Evolutionary conservation across 2,113 vertebrate genomes (phyloP), one percentile per base, ranked within the genome.

Genomic region (Deroptyus accipitrinus): DNA sequence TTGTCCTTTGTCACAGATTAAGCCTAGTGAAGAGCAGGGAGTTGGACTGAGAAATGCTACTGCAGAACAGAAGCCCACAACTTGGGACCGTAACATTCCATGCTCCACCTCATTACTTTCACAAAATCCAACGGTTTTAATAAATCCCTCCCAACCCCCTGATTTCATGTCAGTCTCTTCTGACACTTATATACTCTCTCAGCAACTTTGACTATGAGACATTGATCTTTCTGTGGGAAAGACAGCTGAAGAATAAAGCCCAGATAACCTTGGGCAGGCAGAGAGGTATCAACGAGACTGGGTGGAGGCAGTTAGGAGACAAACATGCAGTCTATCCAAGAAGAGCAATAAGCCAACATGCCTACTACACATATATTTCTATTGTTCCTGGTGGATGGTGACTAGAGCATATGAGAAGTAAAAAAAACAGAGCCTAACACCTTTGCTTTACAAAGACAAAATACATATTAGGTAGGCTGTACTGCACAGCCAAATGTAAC

Each of bases 401-500:
- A 83, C 80, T 62, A 83, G 6, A 86, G 11, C 8, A 37, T 23
- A 52, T 6, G 14, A 8, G 31, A 86, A 70, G 22, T 49, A 44
- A 86, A 83, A 86, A 57, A 78, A 51, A 0, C 9, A 67, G 25
- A 88, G 30, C 16, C 33, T 39, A 90, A 66, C 12, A 92, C 9
- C 25, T 84, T 64, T 89, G 61, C 46, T 95, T 91, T 79, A 79
- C 33, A 61, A 84, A 85, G 57, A 54, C 6, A 67, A 95, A 77
- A 70, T 16, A 49, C 4, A 1, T 13, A 30, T 51, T 82, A 52
- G 13, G 30, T 57, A 41, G 16, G 61, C 55, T 73, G 33, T 64
- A 31, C 39, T 42, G 33, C 66, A 80, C 37, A 84, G 57, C 3
- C 25, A 74, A 52, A 57, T 1, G 1, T 54, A 64, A 28, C 41